These are phyloP conservation scores for Orthosia cruda DNA, from an alignment of 2,888 invertebrate species.

Conservation along the genomic window DNA sequence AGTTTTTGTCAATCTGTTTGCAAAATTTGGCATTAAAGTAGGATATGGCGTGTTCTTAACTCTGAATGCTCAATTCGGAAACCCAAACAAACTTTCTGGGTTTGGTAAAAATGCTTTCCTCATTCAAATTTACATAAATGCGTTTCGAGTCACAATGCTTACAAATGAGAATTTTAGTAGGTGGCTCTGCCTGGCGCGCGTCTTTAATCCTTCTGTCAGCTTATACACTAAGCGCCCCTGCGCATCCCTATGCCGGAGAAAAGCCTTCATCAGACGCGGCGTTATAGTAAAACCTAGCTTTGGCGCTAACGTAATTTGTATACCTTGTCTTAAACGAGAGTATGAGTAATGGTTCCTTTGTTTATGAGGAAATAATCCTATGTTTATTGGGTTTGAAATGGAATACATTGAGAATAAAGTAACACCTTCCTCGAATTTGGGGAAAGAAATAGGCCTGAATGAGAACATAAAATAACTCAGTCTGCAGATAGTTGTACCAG, in stretches of 20 bases:
- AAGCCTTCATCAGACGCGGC: constrained; percentile 54
- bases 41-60: too few species aligned
- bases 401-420: not conserved
- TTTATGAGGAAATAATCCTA: too few species aligned
- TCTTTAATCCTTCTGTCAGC: constrained; percentile 69
- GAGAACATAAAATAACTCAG: too few species aligned
- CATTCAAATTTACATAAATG: constrained; percentile 5
- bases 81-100: too few species aligned
- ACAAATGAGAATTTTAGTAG: constrained; percentile 43
- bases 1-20: too few species aligned
- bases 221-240: constrained; percentile 60
- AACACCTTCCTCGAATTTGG: not conserved
- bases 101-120: not conserved
- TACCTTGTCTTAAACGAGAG: constrained; percentile 30
- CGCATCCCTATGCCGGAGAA: too few species aligned
- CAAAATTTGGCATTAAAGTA: too few species aligned
- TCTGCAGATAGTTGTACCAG: too few species aligned
- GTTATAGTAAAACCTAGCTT: constrained; percentile 63
- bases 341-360: constrained; percentile 18
- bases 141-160: constrained; percentile 10
- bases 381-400: too few species aligned
- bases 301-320: constrained; percentile 51
- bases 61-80: not conserved
- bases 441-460: not conserved
- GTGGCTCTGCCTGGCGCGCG: constrained; percentile 27